Evolutionary conservation across 2,888 invertebrate genomes (phyloP).

Genomic region (Creontiades dilutus): DNA sequence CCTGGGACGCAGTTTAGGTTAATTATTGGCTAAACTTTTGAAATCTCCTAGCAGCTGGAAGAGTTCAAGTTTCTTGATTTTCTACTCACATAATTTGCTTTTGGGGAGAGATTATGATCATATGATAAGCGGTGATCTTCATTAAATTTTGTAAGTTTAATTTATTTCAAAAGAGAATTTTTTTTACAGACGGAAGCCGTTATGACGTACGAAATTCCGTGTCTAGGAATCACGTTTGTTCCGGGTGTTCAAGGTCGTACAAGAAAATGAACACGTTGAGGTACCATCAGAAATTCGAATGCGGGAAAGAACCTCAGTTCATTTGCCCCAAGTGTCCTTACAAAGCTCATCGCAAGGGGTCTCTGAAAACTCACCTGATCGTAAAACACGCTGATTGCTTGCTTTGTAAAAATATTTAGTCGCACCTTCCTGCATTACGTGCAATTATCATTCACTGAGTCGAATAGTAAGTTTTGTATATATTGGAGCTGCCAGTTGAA

Average conservation of each 20-base stretch:
- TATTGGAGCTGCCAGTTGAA: too few relatives aligned
- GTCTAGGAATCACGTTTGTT: conserved; percentile 53
- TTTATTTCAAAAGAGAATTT: neutral
- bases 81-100: too few relatives aligned
- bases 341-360: conserved; percentile 76
- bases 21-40: too few relatives aligned
- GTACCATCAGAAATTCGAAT: conserved; percentile 73
- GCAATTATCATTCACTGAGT: too few relatives aligned
- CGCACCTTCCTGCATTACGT: too few relatives aligned
- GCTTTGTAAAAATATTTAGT: neutral
- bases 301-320: conserved; percentile 57
- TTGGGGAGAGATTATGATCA: too few relatives aligned
- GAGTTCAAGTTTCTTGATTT: too few relatives aligned
- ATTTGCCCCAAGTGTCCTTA: conserved; percentile 72
- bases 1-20: too few relatives aligned
- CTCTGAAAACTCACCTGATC: conserved; percentile 71
- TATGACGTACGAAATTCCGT: neutral
- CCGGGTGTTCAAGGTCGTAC: conserved; percentile 75
- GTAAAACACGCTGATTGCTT: neutral
- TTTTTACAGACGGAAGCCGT: neutral
- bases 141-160: too few relatives aligned
- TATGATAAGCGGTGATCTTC: too few relatives aligned
- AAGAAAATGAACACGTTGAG: conserved; percentile 71
- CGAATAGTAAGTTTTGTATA: too few relatives aligned
- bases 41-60: too few relatives aligned